Conservation (phyloP, 2,113 vertebrate genomes). For the Passer domesticus region DNA sequence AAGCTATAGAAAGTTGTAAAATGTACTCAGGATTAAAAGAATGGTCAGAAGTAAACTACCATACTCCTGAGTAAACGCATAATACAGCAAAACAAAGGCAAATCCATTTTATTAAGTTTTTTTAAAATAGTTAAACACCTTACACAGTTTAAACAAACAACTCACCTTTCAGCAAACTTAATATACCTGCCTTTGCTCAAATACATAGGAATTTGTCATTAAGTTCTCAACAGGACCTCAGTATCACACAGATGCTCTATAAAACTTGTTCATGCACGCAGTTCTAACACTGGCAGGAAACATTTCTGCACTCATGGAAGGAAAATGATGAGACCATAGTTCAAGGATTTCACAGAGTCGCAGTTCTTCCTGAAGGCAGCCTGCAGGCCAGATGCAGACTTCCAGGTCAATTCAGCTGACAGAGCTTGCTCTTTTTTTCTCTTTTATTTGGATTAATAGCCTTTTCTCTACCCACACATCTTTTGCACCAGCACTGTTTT, state of each 20-base stretch:
- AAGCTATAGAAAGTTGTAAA: neutral
- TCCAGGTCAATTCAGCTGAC: neutral
- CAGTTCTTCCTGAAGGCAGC: neutral
- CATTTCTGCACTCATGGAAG: neutral
- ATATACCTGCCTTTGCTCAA: neutral
- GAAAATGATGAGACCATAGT: neutral
- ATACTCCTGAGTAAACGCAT: neutral
- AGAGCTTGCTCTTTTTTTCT: neutral
- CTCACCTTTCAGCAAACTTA: neutral
- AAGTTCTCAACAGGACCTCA: neutral
- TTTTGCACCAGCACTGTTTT: neutral
- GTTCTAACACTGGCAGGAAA: neutral
- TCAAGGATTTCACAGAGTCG: neutral
- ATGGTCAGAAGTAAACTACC: neutral
- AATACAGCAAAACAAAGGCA: neutral
- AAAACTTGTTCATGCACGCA: neutral
- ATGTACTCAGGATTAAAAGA: neutral
- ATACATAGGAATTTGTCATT: neutral
- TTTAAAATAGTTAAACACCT: neutral
- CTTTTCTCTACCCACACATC: neutral
- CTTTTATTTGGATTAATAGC: neutral
- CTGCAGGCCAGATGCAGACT: neutral
- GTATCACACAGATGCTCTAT: neutral
- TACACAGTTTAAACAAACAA: neutral
- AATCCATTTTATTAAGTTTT: neutral